Conservation (phyloP, 2,888 invertebrate species). For the Apamea monoglypha region DNA sequence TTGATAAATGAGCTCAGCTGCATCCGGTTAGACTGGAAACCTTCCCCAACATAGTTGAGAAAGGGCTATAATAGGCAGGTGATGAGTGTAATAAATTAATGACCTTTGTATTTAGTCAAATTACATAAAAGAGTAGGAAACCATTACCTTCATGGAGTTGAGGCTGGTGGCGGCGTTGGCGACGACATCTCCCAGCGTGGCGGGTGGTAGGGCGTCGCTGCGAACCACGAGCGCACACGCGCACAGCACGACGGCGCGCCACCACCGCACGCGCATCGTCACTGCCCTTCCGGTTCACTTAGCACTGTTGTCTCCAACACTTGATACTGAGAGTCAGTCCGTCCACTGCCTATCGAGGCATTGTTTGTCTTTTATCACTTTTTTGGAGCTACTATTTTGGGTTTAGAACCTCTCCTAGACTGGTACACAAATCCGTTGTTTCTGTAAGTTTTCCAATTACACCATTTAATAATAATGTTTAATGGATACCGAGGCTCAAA, state of each 20-base stretch:
- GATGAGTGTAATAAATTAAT: background rate
- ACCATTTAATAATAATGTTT: slow-evolving; percentile 1
- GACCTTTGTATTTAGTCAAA: background rate
- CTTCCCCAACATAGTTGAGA: too few relatives aligned
- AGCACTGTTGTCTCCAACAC: slow-evolving; percentile 41
- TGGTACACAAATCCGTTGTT: background rate
- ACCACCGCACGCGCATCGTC: slow-evolving; percentile 81
- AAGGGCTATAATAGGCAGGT: too few relatives aligned
- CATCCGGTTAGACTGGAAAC: too few relatives aligned
- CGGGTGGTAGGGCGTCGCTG: slow-evolving; percentile 84
- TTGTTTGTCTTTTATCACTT: slow-evolving; percentile 31
- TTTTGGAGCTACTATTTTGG: background rate
- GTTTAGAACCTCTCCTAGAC: background rate
- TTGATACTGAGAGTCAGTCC: slow-evolving; percentile 38
- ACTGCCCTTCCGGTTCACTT: slow-evolving; percentile 24
- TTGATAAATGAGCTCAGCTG: too few relatives aligned
- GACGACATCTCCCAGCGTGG: slow-evolving; percentile 87
- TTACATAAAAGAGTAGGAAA: background rate
- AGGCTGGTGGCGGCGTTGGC: slow-evolving; percentile 87
- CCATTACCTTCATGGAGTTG: slow-evolving; percentile 88
- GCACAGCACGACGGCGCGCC: slow-evolving; percentile 79
- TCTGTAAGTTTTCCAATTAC: slow-evolving; percentile 3
- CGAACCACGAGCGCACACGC: slow-evolving; percentile 78
- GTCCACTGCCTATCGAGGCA: slow-evolving; percentile 48
- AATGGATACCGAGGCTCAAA: background rate